A percentile compares a stretch with the other conserved stretches of the same genome.
phyloP scores from a whole-genome alignment of 2,888 invertebrate genomes.

The Miltochrista miniata region DNA sequence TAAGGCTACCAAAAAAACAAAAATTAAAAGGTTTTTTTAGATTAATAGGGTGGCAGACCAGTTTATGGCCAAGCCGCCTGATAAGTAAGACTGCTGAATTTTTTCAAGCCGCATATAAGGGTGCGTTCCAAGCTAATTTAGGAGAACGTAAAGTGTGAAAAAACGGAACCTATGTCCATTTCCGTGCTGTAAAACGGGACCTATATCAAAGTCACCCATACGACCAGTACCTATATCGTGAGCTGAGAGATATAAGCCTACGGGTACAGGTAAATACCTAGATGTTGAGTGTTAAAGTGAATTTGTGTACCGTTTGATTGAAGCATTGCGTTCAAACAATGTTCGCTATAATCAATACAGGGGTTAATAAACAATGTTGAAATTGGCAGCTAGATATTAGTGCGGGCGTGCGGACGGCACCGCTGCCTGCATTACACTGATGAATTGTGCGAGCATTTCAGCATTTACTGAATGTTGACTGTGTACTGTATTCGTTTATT shows the following conservation, averaged over 20 bases:
- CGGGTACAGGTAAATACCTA: neutral
- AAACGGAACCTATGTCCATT: too few relatives aligned
- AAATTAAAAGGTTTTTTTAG: too few relatives aligned
- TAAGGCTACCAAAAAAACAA: too few relatives aligned
- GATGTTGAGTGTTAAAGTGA: conserved; percentile 19
- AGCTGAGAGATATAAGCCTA: too few relatives aligned
- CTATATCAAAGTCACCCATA: too few relatives aligned
- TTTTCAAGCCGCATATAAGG: too few relatives aligned
- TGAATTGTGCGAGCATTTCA: conserved; percentile 16
- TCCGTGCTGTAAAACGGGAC: too few relatives aligned
- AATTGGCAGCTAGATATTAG: conserved; percentile 21
- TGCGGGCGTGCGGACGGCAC: conserved; percentile 7
- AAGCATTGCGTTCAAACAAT: conserved; percentile 19
- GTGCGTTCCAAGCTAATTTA: too few relatives aligned
- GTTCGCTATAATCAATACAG: conserved; percentile 21
- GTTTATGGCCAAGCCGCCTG: too few relatives aligned
- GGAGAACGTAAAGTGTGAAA: too few relatives aligned
- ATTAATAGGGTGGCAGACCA: too few relatives aligned
- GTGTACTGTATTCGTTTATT: neutral
- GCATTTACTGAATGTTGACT: conserved; percentile 3
- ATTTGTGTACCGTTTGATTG: conserved; percentile 22
- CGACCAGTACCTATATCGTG: neutral
- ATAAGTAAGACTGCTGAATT: too few relatives aligned
- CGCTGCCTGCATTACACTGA: conserved; percentile 23
- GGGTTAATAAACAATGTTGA: conserved; percentile 34